These are phyloP conservation scores for Grus americana DNA, from an alignment of 2,113 vertebrate species.

Conservation along the genomic window DNA sequence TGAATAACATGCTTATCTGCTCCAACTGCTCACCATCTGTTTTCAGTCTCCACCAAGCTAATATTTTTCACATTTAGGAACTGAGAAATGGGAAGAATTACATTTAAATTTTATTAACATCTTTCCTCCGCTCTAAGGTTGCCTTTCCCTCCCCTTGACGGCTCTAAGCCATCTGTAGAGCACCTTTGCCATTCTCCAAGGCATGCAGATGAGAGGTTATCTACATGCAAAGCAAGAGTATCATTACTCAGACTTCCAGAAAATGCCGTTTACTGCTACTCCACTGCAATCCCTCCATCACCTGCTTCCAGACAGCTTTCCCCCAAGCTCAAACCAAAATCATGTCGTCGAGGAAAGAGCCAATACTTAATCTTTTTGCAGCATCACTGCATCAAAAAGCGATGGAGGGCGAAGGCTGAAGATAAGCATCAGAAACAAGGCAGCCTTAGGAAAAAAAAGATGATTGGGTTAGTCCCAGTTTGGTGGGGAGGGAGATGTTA, in stretches of 20 bases:
- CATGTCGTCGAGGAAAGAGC: not conserved
- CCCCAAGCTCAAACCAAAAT: not conserved
- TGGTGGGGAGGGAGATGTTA: not conserved
- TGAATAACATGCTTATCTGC: conserved; percentile 75
- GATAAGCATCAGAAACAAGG: not conserved
- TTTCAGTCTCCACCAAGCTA: conserved; percentile 75
- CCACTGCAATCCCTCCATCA: not conserved
- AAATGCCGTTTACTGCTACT: not conserved
- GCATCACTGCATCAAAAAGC: not conserved
- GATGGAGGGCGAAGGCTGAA: not conserved
- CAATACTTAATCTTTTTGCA: not conserved
- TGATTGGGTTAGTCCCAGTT: not conserved
- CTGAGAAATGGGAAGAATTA: conserved; percentile 69
- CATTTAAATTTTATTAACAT: conserved; percentile 72
- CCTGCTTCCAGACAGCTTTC: not conserved
- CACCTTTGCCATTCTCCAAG: conserved; percentile 23
- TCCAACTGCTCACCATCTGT: conserved; percentile 81
- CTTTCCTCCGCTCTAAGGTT: conserved; percentile 43
- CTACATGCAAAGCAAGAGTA: conserved; percentile 25
- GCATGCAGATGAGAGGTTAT: conserved; percentile 24
- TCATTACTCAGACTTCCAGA: not conserved
- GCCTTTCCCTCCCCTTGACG: conserved; percentile 16
- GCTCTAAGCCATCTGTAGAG: conserved; percentile 53
- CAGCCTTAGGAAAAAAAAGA: not conserved
- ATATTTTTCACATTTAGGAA: conserved; percentile 76